Percentiles rank a stretch among this genome's conserved stretches.
Conservation (phyloP, 53 echinoderm and acorn worm genomes). For the Paelopatides confundens region DNA sequence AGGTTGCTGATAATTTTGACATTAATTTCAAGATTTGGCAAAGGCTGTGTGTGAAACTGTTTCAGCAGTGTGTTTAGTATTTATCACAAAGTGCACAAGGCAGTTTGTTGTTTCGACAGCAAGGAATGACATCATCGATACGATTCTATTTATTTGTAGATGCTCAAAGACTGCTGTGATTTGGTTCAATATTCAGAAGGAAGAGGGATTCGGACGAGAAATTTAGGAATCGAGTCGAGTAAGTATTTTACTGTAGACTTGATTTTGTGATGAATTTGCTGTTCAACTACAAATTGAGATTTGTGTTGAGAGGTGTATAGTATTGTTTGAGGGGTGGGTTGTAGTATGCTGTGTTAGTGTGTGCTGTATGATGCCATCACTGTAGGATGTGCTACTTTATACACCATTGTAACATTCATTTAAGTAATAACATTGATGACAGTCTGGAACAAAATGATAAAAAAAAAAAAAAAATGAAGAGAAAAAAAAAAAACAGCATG, state of each 20-base stretch:
- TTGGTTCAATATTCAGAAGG: not conserved
- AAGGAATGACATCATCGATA: not conserved
- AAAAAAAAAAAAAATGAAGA: too few relatives aligned
- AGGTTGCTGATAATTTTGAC: constrained; percentile 26
- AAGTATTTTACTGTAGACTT: not conserved
- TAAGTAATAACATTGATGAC: too few relatives aligned
- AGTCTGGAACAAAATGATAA: too few relatives aligned
- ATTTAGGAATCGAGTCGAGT: not conserved
- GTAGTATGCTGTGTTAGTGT: too few relatives aligned
- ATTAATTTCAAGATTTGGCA: constrained; percentile 1
- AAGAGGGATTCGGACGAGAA: not conserved
- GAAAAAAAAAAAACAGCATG: too few relatives aligned
- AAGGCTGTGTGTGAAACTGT: not conserved
- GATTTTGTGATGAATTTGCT: not conserved
- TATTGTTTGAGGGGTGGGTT: too few relatives aligned
- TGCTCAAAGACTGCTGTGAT: not conserved
- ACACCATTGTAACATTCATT: too few relatives aligned
- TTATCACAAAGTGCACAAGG: not conserved
- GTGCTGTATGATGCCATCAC: too few relatives aligned
- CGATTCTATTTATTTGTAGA: not conserved
- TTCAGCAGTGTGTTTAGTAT: not conserved
- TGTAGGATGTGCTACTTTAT: too few relatives aligned
- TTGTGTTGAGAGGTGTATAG: too few relatives aligned
- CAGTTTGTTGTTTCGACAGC: not conserved
- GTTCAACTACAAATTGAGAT: too few relatives aligned